Base-by-base conservation (phyloP, 2,888 invertebrate genomes). In the Leucophenga maculata region DNA sequence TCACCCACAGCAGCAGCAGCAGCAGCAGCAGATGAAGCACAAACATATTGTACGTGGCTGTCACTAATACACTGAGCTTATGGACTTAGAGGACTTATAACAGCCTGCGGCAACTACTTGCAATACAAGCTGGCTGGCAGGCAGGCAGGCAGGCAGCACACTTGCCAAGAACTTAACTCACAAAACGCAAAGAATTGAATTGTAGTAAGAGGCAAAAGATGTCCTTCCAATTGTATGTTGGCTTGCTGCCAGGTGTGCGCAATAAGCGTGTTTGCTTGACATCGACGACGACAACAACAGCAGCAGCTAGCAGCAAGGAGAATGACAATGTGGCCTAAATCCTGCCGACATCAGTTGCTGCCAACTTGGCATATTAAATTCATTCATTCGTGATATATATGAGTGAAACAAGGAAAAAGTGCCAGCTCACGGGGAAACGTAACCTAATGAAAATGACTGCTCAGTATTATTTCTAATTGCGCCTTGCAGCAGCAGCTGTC, bases 21-120 rank as follows among this genome's bases (percentile, higher is more conserved):
- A 59, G 70, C 54, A 16, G 65, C 52, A 64, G 57, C 71, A 67
- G 72, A 72, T 68, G 50, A 16, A 6, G 18, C 8, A 18, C 11
- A 26, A 46, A 64, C 62, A 48, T 64, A 64, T 48, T 46, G 46
- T 64, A 64, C 62, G 48, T 64, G 62, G 46, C 18, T 64, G 62
- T 64, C 48, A 48, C 62, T 64, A 64, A 64, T 64, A 48, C 62
- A 64, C 22, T 48, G 11, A 64, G 62, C 62, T 64, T 64, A 64
- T 64, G 62, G 62, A 64, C 62, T 64, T 48, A 64, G 14, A 46
- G 46, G 48, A 64, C 46, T 64, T 64, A 64, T 48, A 64, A 48
- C 62, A 64, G 62, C 62, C 62, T 64, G 48, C 26, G 62, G 59
- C 59, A 32, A 31, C 59, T 31, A 59, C 32, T 59, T 31, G 31